These are phyloP conservation scores for Antennarius maculatus DNA, from an alignment of 2,797 vertebrate genomes.

Conservation along the genomic window DNA sequence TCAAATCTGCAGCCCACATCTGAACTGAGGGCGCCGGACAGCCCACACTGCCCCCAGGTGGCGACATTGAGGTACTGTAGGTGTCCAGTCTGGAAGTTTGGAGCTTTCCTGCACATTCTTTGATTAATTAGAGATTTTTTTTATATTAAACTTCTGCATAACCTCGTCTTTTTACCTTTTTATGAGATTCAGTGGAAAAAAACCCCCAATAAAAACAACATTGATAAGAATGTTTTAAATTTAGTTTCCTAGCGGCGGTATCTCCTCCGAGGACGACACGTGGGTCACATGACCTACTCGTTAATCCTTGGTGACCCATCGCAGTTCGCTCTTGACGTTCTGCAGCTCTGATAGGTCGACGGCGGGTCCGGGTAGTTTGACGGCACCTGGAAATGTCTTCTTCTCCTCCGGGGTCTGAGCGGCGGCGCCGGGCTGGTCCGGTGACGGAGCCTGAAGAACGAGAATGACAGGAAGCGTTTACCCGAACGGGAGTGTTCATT, in stretches of 20 bases:
- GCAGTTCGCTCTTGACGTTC: constrained; percentile 95
- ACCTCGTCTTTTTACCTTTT: too few species aligned
- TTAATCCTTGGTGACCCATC: constrained; percentile 94
- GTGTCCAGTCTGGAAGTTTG: neutral
- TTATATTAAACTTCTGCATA: too few species aligned
- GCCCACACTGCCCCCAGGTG: constrained; percentile 71
- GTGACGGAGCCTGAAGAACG: constrained; percentile 46
- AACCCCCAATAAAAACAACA: neutral
- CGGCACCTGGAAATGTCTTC: constrained; percentile 89
- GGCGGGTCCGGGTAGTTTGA: constrained; percentile 91
- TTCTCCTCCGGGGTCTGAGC: constrained; percentile 85
- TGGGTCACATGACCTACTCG: constrained; percentile 25
- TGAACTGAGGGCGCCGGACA: constrained; percentile 26
- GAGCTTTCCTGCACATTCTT: neutral
- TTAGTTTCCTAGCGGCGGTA: neutral
- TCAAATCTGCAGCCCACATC: constrained; percentile 63
- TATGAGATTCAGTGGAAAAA: too few species aligned
- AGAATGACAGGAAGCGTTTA: too few species aligned
- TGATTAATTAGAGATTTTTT: too few species aligned
- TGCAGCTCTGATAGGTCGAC: constrained; percentile 96
- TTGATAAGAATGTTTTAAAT: too few species aligned
- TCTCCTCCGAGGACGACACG: too few species aligned
- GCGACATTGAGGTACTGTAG: constrained; percentile 41
- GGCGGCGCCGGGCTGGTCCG: constrained; percentile 45
- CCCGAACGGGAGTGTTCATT: too few species aligned